Percentiles rank a stretch among this genome's conserved stretches.
phyloP scores from a whole-genome alignment of 2,113 vertebrate genomes.

The Polyodon spathula region DNA sequence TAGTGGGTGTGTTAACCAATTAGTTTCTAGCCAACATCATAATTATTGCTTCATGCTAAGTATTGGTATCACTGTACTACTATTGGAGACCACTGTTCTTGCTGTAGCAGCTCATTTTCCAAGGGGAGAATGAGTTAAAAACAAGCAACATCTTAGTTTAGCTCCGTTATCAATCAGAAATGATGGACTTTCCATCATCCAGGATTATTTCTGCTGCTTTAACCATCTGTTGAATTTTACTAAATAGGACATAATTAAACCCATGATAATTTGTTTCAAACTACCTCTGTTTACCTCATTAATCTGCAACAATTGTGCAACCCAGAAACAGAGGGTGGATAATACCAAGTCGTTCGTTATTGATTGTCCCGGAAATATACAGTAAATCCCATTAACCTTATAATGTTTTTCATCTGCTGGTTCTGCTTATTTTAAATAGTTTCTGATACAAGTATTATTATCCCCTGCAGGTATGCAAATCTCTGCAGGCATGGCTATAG shows the following conservation, averaged over 20 bases:
- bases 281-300: background rate
- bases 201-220: background rate
- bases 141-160: background rate
- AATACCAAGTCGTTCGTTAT: background rate
- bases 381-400: background rate
- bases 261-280: background rate
- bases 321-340: background rate
- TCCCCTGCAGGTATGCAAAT: too few relatives aligned
- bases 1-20: too few relatives aligned
- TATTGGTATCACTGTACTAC: too few relatives aligned
- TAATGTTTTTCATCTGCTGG: background rate
- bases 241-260: background rate
- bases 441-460: too few relatives aligned
- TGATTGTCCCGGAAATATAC: background rate
- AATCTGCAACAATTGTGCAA: background rate
- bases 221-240: background rate
- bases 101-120: too few relatives aligned
- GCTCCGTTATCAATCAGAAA: background rate
- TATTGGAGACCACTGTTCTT: too few relatives aligned
- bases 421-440: too few relatives aligned
- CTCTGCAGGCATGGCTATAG: too few relatives aligned
- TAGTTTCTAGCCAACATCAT: too few relatives aligned
- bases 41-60: too few relatives aligned
- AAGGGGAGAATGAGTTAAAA: too few relatives aligned
- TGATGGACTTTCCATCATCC: background rate